Evolutionary conservation across 2,113 vertebrate genomes (phyloP).

Genomic region (Erpornis zantholeuca): DNA sequence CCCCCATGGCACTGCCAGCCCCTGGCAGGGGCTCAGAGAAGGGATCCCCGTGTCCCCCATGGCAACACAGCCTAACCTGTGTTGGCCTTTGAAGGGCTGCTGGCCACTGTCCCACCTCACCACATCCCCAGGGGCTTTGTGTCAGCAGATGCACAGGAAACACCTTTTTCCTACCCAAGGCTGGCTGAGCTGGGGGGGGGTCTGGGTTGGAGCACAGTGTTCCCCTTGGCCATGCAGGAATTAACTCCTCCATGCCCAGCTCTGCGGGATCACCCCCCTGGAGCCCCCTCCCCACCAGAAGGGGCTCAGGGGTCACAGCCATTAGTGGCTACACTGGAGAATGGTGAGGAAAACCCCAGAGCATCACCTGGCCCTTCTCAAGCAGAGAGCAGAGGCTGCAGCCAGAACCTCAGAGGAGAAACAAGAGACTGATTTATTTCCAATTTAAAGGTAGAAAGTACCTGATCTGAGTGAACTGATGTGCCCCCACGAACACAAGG

Average conservation of each 20-base stretch:
- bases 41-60: rapidly evolving
- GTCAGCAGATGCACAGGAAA: constrained; percentile 70
- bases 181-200: rapidly evolving
- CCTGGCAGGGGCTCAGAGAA: background rate
- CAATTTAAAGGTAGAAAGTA: background rate
- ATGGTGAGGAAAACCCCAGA: rapidly evolving
- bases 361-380: background rate
- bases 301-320: background rate
- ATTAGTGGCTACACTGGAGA: rapidly evolving
- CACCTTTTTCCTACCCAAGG: constrained; percentile 68
- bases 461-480: rapidly evolving
- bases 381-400: background rate
- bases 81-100: background rate
- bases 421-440: constrained; percentile 21
- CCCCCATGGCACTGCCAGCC: background rate
- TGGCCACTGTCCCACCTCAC: background rate
- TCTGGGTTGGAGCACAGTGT: background rate
- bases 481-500: background rate
- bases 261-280: background rate
- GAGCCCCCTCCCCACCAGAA: background rate
- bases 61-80: background rate
- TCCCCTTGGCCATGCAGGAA: background rate
- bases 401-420: background rate
- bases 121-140: background rate
- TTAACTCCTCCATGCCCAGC: background rate